Conservation (phyloP, 2,888 invertebrate genomes). For the Holacanthella duospinosa region DNA sequence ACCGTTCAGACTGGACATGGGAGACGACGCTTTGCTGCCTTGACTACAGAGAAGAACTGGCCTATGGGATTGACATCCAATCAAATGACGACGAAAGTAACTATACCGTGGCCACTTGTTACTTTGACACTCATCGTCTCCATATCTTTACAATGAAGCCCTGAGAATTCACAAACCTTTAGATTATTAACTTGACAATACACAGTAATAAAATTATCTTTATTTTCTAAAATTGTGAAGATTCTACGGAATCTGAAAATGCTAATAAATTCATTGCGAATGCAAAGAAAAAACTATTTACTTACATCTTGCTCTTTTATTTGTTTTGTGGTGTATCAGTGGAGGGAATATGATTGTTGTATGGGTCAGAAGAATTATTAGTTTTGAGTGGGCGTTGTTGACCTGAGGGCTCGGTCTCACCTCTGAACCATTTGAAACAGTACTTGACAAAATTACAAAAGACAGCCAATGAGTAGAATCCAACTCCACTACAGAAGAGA, state of each 20-base stretch:
- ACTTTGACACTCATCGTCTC: slow-evolving; percentile 33
- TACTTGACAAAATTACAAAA: not conserved
- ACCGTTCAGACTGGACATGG: slow-evolving; percentile 12
- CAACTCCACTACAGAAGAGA: not conserved
- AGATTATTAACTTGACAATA: not conserved
- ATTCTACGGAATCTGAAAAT: no score
- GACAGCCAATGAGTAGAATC: not conserved
- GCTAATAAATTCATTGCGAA: no score
- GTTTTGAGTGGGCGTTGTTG: no score
- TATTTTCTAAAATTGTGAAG: not conserved
- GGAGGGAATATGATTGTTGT: no score
- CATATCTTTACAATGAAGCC: slow-evolving; percentile 26
- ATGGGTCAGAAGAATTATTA: no score
- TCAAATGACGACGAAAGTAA: slow-evolving; percentile 11
- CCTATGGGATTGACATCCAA: slow-evolving; percentile 32
- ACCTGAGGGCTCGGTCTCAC: no score
- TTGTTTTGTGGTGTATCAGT: no score
- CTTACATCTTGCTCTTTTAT: no score
- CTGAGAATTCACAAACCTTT: not conserved
- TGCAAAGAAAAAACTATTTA: no score
- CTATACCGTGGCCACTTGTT: slow-evolving; percentile 26
- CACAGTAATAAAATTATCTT: not conserved
- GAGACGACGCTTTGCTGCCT: slow-evolving; percentile 4
- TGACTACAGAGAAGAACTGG: slow-evolving; percentile 26
- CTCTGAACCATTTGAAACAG: not conserved